These are phyloP conservation scores for Euura saliciscinereae DNA, from an alignment of 1,140 invertebrate genomes.

Conservation along the genomic window DNA sequence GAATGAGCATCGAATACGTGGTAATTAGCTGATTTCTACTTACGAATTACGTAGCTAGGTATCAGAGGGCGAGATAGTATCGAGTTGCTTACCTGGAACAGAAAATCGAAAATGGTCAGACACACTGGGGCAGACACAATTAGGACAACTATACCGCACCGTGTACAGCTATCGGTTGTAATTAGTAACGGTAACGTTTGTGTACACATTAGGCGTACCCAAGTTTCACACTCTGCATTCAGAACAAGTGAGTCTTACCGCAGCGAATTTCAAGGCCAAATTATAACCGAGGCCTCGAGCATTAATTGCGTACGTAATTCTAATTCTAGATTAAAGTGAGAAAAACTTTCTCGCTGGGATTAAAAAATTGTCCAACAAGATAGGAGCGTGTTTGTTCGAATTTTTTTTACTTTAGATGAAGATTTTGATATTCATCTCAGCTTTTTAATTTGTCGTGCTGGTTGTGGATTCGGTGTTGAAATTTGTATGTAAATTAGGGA, in stretches of 20 bases:
- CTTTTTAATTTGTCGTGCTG: no score
- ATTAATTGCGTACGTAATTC: no score
- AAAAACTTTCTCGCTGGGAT: no score
- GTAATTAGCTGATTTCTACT: not conserved
- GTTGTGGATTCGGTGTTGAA: no score
- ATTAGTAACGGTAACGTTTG: constrained; percentile 5
- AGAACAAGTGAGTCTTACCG: not conserved
- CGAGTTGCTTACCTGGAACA: not conserved
- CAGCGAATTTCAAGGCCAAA: not conserved
- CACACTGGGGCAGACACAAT: not conserved
- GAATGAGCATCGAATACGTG: no score
- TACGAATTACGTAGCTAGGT: not conserved
- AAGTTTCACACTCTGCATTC: not conserved
- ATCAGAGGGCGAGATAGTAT: not conserved
- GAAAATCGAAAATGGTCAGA: not conserved
- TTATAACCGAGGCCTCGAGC: not conserved
- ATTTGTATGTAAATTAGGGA: no score
- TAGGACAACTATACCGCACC: no score
- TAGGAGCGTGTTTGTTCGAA: no score
- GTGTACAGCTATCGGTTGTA: not conserved
- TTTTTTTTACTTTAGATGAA: no score
- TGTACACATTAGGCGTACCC: not conserved
- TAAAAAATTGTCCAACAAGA: no score
- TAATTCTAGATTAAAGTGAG: no score
- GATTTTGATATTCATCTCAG: no score